Percentiles rank a stretch among this genome's conserved stretches.
Conservation (phyloP, 1,140 invertebrate species). For the Drosophila obscura region DNA sequence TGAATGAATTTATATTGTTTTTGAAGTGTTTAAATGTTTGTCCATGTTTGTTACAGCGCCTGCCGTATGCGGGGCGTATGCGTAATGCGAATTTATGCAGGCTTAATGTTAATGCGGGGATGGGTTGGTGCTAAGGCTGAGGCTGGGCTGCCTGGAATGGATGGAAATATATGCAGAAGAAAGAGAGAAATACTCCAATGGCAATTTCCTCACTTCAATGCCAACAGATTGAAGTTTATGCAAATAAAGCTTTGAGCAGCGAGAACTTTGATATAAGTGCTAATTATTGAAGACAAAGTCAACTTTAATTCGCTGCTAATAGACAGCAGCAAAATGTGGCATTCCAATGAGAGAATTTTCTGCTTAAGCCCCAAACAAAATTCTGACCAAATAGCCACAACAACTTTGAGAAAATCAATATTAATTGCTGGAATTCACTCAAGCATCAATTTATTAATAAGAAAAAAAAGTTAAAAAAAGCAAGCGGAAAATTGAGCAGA, state of each 20-base stretch:
- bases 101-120: constrained; percentile 37
- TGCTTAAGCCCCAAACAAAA: constrained; percentile 5
- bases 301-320: constrained; percentile 25
- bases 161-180: too few relatives aligned
- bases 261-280: constrained; percentile 21
- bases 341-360: background rate
- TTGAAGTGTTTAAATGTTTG: constrained; percentile 74
- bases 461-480: constrained; percentile 6
- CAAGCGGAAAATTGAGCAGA: background rate
- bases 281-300: constrained; percentile 42
- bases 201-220: constrained; percentile 43
- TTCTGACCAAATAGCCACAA: constrained; percentile 25
- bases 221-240: constrained; percentile 34
- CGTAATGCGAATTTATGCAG: constrained; percentile 49
- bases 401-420: constrained; percentile 58
- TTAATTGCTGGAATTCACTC: constrained; percentile 59
- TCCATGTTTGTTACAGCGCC: constrained; percentile 39
- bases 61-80: constrained; percentile 35
- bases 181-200: constrained; percentile 8
- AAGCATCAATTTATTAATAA: constrained; percentile 53
- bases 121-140: background rate
- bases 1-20: constrained; percentile 79
- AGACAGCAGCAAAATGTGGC: constrained; percentile 7
- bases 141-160: too few relatives aligned
- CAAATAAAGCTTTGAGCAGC: constrained; percentile 31